Base-by-base conservation (phyloP, 2,888 invertebrate species). In the Rosalia funebris region DNA sequence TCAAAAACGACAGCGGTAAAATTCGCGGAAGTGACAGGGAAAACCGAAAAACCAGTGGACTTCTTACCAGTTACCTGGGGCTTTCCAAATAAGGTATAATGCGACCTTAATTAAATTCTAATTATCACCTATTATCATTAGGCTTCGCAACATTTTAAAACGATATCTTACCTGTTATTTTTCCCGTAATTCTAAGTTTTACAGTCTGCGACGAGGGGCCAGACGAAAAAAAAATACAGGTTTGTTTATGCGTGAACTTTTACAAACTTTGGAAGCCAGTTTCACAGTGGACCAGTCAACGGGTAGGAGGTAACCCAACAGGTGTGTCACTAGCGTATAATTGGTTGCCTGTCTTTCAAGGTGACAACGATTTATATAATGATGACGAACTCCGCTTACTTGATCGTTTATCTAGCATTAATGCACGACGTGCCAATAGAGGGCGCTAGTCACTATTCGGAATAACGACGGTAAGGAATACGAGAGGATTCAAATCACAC, bases 71-170 rank as follows among this genome's bases (percentile, higher is more conserved):
- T 37, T 32, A 31, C 19, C 17, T 60, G 47, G 47, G 50, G 16
- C 41, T 60, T 61, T 32, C 63, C 63, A 60, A 61, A 63, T 63
- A 63, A 54, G 63, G 63, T 39, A 52, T 14, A 31, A 42, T 31
- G 19, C 53, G 16, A 31, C 15, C 41, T 17, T 53, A 53, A 42
- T 53, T 42, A 12, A 15, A 32, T 9, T 14, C 41, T 16, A 41
- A 50, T 41, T 20, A 48, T 1, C 11, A 16, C 3, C 11, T 25
- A 25, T 25, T 25, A 7, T 16, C 5, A 15, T n/a, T 16, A n/a
- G n/a, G n/a, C n/a, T n/a, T n/a, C n/a, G n/a, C n/a, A n/a, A n/a
- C n/a, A n/a, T n/a, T n/a, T n/a, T n/a, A n/a, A n/a, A n/a, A n/a
- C n/a, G n/a, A 10, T 7, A 5, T 9, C 42, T 53, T 25, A 52